Conservation (phyloP, 2,888 invertebrate species). For the Nemotelus pantherinus region DNA sequence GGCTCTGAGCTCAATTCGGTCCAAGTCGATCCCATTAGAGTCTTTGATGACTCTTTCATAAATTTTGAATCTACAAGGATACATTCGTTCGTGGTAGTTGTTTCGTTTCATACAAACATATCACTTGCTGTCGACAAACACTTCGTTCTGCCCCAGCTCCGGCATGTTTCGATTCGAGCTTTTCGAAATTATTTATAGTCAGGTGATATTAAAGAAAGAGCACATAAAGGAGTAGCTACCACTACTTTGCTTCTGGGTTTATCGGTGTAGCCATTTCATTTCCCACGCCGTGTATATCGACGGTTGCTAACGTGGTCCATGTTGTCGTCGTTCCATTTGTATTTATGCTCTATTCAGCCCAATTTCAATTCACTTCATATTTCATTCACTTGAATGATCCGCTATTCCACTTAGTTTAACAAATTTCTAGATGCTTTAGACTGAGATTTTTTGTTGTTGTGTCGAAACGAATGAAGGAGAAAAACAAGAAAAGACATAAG, state of each 20-base stretch:
- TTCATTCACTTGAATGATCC: slow-evolving; percentile 40
- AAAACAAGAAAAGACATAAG: not conserved
- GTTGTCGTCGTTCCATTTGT: not conserved
- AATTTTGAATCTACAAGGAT: no score
- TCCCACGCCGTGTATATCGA: no score
- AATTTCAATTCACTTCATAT: slow-evolving; percentile 26
- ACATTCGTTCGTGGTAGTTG: no score
- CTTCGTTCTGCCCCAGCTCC: no score
- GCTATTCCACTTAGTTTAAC: slow-evolving; percentile 43
- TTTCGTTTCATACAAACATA: no score
- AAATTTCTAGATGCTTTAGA: slow-evolving; percentile 18
- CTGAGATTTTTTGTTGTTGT: not conserved
- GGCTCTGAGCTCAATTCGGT: no score
- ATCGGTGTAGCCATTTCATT: not conserved
- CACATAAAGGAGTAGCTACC: not conserved
- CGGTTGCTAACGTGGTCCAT: no score
- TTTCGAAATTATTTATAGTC: not conserved
- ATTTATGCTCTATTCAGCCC: slow-evolving; percentile 8
- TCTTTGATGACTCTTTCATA: no score
- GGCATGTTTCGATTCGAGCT: no score
- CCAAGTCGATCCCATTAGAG: no score
- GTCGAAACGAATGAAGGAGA: not conserved
- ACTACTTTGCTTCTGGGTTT: not conserved
- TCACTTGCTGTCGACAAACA: no score
- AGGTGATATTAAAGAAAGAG: not conserved